These are phyloP conservation scores for Intellagama lesueurii DNA, from an alignment of 2,797 vertebrate species.

Conservation along the genomic window DNA sequence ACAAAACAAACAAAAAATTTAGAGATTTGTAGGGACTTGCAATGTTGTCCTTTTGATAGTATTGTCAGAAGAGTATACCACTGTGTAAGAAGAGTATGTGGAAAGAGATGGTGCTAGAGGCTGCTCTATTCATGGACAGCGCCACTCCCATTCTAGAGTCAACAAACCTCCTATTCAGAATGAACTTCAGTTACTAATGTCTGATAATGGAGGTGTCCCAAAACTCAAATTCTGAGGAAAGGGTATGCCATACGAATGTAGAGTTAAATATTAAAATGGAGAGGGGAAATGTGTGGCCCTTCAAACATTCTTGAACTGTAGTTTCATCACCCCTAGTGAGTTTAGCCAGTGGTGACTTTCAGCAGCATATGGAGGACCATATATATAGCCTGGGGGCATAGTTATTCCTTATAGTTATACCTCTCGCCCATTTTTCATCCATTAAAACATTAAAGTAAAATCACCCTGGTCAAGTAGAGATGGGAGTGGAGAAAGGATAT, in stretches of 20 bases:
- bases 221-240: neutral
- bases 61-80: neutral
- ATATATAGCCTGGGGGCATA: neutral
- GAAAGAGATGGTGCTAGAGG: neutral
- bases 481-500: neutral
- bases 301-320: too few relatives aligned
- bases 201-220: neutral
- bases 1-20: neutral
- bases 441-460: neutral
- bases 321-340: too few relatives aligned
- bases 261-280: neutral
- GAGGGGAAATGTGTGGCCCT: too few relatives aligned
- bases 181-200: neutral
- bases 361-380: too few relatives aligned
- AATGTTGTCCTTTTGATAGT: neutral
- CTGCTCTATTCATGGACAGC: neutral
- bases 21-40: neutral
- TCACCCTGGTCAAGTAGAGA: too few relatives aligned
- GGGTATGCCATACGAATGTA: neutral
- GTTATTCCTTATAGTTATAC: too few relatives aligned
- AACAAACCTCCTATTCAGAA: neutral
- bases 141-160: neutral
- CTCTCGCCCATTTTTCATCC: accelerated
- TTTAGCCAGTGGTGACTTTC: too few relatives aligned
- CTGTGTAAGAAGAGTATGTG: too few relatives aligned